Evolutionary conservation across 1,140 invertebrate genomes (phyloP).

Genomic region (Macrocentrus cingulum): DNA sequence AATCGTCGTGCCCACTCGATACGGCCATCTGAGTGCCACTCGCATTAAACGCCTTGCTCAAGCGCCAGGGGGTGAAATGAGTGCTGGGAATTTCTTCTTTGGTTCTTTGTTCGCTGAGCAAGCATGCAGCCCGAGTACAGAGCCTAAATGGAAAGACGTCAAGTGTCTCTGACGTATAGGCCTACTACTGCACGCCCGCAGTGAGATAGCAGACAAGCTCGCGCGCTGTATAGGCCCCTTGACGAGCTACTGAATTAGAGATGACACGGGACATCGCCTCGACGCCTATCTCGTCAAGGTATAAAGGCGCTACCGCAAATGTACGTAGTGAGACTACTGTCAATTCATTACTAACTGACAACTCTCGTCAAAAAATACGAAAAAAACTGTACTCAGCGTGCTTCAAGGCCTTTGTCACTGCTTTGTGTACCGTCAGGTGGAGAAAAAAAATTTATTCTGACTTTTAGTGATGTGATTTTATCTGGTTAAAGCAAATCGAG

Average conservation of each 20-base stretch:
- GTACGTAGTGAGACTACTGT: neutral
- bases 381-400: too few species aligned
- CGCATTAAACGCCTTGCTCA: slow-evolving; percentile 30
- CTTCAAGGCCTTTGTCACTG: neutral
- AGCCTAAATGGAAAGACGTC: neutral
- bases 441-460: too few species aligned
- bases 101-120: neutral
- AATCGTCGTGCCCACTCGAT: slow-evolving; percentile 27
- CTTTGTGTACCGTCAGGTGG: too few species aligned
- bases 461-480: too few species aligned
- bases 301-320: slow-evolving; percentile 8
- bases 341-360: neutral
- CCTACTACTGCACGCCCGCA: neutral
- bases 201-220: slow-evolving; percentile 15
- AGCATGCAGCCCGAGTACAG: neutral
- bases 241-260: slow-evolving; percentile 52
- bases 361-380: too few species aligned
- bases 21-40: slow-evolving; percentile 24
- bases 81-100: neutral
- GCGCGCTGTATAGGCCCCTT: slow-evolving; percentile 39
- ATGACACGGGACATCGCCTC: slow-evolving; percentile 36
- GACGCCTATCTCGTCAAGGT: slow-evolving; percentile 8
- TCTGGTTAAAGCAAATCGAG: too few species aligned
- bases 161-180: too few species aligned
- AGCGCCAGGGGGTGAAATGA: neutral